Evolutionary conservation across 23 tunicate genomes (phyloP), one percentile per base, ranked within the genome.

Genomic region (Styela plicata): DNA sequence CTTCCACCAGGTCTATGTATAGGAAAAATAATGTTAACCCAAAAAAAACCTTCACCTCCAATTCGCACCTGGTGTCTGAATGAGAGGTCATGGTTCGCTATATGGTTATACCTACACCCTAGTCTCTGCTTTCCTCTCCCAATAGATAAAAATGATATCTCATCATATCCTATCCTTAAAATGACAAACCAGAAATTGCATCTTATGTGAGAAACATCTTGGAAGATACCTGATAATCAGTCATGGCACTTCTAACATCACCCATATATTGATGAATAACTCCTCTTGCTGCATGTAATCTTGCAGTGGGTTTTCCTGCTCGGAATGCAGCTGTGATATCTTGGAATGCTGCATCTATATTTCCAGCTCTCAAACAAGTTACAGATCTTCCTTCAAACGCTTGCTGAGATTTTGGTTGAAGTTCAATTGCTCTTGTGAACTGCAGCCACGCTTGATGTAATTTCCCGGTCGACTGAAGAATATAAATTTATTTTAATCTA

Each of bases 301-400:
- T 44, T 2, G 98, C 98, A 2, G 83, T 76, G 1, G 87, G 89
- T 36, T 73, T 30, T 23, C 89, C 93, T 28, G 85, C 71, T 29
- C 85, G 36, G 32, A 88, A 67, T 5, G 98, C 98, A 19, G 69
- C 21, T 0, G 80, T 29, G 34, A 93, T 36, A 78, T 93, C 98
- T 31, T 78, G 80, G 66, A 74, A 80, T 22, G 98, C 98, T 33
- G 98, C 92, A 22, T 79, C 87, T 7, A 76, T 66, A 44, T 93
- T 83, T 26, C 93, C 85, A 0, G 90, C 89, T 63, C 81, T 87
- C 63, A 93, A 74, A 34, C 93, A 88, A 36, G 98, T 85, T 31
- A 93, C 74, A 26, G 98, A 93, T 32, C 98, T 70, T 23, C 98
- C 98, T 70, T 88, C 93, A 1, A 84, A 74, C 10, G 98, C 98